Evolutionary conservation across 2,113 vertebrate species (phyloP).

Genomic region (Corythoichthys intestinalis): DNA sequence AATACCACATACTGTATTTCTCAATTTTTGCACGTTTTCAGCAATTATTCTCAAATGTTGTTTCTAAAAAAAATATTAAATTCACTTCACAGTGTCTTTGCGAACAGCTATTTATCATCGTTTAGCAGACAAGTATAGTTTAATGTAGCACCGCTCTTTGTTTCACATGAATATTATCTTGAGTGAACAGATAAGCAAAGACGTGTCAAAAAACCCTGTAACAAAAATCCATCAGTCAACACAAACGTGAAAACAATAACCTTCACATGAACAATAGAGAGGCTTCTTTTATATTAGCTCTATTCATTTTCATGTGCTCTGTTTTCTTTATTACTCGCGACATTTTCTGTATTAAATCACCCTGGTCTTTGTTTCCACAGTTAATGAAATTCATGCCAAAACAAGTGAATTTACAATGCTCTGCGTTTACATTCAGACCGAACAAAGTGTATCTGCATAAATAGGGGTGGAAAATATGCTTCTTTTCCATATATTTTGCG

Average conservation of each 20-base stretch:
- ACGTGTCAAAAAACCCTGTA: slow-evolving; percentile 12
- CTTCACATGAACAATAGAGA: not conserved
- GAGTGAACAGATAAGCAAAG: slow-evolving; percentile 35
- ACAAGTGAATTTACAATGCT: slow-evolving; percentile 28
- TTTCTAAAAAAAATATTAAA: not conserved
- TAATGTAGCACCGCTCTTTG: slow-evolving; percentile 10
- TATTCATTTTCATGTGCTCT: slow-evolving; percentile 29
- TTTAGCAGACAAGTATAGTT: slow-evolving; percentile 15
- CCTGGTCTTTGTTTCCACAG: slow-evolving; percentile 18
- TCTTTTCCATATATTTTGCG: slow-evolving; percentile 44
- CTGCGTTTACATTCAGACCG: slow-evolving; percentile 10
- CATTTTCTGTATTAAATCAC: slow-evolving; percentile 30
- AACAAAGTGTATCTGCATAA: slow-evolving; percentile 11
- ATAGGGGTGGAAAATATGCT: slow-evolving; percentile 31
- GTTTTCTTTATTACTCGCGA: slow-evolving; percentile 29
- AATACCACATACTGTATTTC: no score
- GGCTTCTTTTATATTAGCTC: not conserved
- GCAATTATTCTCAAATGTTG: no score
- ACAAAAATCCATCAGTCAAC: slow-evolving; percentile 19
- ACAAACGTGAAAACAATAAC: slow-evolving; percentile 29
- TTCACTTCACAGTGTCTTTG: not conserved
- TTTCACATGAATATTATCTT: slow-evolving; percentile 21
- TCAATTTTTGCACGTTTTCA: no score
- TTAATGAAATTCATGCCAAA: slow-evolving; percentile 25
- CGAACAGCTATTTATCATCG: not conserved